These are phyloP conservation scores for Acleris sparsana DNA, from an alignment of 2,888 invertebrate species.

Conservation along the genomic window DNA sequence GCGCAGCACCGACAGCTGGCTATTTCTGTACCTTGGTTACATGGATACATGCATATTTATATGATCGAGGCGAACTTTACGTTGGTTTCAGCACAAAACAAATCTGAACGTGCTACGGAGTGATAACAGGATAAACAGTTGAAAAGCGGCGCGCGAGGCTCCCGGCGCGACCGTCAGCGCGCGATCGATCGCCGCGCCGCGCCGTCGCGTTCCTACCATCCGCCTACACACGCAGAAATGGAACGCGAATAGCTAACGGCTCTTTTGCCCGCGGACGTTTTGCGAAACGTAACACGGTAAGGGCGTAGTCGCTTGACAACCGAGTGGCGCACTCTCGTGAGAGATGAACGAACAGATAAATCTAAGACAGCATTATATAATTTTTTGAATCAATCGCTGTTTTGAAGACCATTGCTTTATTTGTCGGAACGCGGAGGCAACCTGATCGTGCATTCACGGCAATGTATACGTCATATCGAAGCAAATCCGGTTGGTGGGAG, in stretches of 20 bases:
- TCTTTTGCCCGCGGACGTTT: conserved; percentile 62
- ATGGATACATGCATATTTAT: not conserved
- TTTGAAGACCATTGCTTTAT: conserved; percentile 54
- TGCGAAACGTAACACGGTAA: conserved; percentile 72
- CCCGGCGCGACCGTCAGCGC: conserved; percentile 50
- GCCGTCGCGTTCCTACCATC: conserved; percentile 41
- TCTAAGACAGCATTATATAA: conserved; percentile 51
- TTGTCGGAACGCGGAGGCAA: not conserved
- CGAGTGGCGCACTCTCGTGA: conserved; percentile 82
- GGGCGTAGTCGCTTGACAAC: conserved; percentile 71
- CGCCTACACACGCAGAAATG: conserved; percentile 60
- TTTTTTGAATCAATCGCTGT: conserved; percentile 16
- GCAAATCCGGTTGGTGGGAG: conserved; percentile 17
- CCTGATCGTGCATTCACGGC: conserved; percentile 34
- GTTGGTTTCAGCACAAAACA: conserved; percentile 25
- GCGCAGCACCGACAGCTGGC: not conserved
- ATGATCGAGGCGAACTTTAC: not conserved
- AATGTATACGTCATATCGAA: conserved; percentile 45
- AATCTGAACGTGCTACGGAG: conserved; percentile 46
- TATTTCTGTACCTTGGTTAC: not conserved
- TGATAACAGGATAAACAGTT: conserved; percentile 52
- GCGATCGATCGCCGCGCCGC: conserved; percentile 67
- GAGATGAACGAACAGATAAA: conserved; percentile 79
- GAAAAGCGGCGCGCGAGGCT: conserved; percentile 69
- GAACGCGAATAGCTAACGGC: conserved; percentile 56